These are phyloP conservation scores for Latrodectus elegans DNA, from an alignment of 2,888 invertebrate genomes.

Conservation along the genomic window DNA sequence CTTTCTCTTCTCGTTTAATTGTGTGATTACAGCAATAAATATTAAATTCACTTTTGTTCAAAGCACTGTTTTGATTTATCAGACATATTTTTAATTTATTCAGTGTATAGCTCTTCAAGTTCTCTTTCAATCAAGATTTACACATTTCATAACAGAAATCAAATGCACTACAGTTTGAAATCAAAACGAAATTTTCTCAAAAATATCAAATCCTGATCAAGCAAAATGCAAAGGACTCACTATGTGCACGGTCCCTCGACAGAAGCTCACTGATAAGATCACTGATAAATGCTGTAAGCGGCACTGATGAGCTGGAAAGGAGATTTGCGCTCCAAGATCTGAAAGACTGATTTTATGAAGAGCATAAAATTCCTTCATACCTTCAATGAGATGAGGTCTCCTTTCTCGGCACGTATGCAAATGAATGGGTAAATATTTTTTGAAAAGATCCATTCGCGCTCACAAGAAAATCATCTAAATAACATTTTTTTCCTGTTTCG, in stretches of 20 bases:
- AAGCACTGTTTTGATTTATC: no score
- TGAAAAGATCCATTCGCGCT: constrained; percentile 12
- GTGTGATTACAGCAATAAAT: no score
- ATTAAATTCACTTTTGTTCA: no score
- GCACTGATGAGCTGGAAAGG: constrained; percentile 30
- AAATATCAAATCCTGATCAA: no score
- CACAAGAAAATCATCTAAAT: constrained; percentile 6
- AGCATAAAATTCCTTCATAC: constrained; percentile 56
- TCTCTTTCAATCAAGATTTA: no score
- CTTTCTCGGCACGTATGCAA: constrained; percentile 48
- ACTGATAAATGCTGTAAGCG: constrained; percentile 36
- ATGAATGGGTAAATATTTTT: constrained; percentile 54
- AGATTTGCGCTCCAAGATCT: constrained; percentile 31
- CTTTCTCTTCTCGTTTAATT: no score
- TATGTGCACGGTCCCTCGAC: background rate
- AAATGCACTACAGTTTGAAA: no score
- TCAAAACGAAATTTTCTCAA: no score
- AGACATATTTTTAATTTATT: no score
- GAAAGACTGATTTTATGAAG: constrained; percentile 52
- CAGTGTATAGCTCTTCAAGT: no score
- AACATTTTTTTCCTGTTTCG: constrained; percentile 6
- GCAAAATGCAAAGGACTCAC: background rate
- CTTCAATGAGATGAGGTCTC: constrained; percentile 1
- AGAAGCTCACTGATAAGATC: constrained; percentile 29
- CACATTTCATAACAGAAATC: no score